phyloP scores from a whole-genome alignment of 2,113 vertebrate species.

The Ramphastos sulfuratus region DNA sequence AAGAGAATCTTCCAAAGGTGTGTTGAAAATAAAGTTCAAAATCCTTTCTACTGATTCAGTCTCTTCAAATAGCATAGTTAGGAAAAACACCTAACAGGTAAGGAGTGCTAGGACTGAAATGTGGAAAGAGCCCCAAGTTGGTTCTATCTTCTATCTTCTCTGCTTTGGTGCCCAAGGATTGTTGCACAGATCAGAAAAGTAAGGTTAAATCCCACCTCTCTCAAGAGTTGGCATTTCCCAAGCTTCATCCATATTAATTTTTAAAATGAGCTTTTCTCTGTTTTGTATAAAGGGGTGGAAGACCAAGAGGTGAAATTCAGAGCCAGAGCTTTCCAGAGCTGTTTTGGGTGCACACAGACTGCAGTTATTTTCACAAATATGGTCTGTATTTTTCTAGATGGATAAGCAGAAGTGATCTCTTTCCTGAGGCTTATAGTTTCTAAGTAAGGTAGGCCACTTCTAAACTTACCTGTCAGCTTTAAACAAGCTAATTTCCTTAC shows the following conservation, averaged over 20 bases:
- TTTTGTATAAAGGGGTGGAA: not conserved
- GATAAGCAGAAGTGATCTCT: not conserved
- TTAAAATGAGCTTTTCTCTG: not conserved
- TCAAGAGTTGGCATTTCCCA: not conserved
- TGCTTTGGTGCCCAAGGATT: not conserved
- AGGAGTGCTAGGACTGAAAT: not conserved
- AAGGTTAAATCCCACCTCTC: not conserved
- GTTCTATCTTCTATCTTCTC: not conserved
- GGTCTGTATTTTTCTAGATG: conserved; percentile 12
- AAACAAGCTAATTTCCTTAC: conserved; percentile 20
- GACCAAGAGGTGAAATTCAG: not conserved
- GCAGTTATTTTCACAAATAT: not conserved
- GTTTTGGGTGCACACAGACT: not conserved
- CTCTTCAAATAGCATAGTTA: not conserved
- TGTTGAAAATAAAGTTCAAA: not conserved
- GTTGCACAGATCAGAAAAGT: not conserved
- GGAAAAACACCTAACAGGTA: not conserved
- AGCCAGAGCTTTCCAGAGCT: not conserved
- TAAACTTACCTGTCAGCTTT: conserved; percentile 51
- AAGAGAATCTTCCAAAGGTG: not conserved
- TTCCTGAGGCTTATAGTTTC: not conserved
- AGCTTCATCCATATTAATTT: not conserved
- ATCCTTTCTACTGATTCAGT: not conserved
- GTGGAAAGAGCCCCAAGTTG: not conserved
- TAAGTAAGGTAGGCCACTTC: not conserved